These are phyloP conservation scores for Ametastegia equiseti DNA, from an alignment of 2,888 invertebrate species.

Conservation along the genomic window DNA sequence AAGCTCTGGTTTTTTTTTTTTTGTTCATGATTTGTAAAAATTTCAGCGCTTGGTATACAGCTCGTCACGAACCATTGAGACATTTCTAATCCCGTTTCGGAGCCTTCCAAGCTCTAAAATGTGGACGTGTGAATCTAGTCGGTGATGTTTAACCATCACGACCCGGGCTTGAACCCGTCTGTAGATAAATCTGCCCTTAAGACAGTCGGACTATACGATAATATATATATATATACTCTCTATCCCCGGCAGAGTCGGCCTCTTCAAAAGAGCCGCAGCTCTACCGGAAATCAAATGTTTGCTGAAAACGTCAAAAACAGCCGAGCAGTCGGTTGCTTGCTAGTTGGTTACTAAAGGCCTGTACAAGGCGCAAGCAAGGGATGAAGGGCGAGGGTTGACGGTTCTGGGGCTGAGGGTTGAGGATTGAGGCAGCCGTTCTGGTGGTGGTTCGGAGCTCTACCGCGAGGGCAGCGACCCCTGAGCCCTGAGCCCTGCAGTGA, in stretches of 20 bases:
- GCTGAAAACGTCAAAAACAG: conserved; percentile 46
- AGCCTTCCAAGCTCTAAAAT: background rate
- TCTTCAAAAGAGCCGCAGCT: background rate
- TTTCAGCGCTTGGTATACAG: too few species aligned
- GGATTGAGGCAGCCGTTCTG: conserved; percentile 7
- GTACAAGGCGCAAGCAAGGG: background rate
- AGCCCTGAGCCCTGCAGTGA: conserved; percentile 26
- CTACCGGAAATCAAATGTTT: conserved; percentile 36
- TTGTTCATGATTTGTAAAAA: too few species aligned
- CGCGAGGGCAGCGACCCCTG: conserved; percentile 41
- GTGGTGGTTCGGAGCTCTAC: conserved; percentile 9
- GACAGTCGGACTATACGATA: background rate
- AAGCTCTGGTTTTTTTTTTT: background rate
- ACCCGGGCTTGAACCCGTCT: too few species aligned
- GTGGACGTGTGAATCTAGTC: too few species aligned
- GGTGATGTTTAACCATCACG: too few species aligned
- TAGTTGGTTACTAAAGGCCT: conserved; percentile 22
- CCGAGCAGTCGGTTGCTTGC: conserved; percentile 13
- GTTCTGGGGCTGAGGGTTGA: background rate
- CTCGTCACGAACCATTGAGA: background rate
- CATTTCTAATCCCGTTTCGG: background rate
- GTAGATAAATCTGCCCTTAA: background rate
- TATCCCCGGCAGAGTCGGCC: background rate
- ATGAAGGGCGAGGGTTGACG: background rate
- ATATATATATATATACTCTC: background rate